Evolutionary conservation across 2,797 vertebrate species (phyloP).

Genomic region (Delichon dasypus): DNA sequence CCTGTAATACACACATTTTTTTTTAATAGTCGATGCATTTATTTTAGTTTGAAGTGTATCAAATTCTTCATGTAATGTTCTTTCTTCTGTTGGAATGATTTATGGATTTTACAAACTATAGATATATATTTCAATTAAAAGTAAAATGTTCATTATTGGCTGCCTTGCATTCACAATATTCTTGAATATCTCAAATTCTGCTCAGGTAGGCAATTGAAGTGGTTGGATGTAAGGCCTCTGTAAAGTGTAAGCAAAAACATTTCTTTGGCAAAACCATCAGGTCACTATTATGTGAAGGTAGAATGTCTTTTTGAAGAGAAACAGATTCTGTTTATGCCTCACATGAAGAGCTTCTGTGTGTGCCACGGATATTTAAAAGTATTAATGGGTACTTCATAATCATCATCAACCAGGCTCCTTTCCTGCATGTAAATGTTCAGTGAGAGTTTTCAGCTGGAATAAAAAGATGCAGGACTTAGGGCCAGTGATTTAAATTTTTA

Average conservation of each 20-base stretch:
- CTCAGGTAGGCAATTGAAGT: not conserved
- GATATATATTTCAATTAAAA: conserved; percentile 71
- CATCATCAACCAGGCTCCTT: not conserved
- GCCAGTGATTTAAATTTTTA: not conserved
- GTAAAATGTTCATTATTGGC: conserved; percentile 47
- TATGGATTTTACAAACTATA: conserved; percentile 61
- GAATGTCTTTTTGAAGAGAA: not conserved
- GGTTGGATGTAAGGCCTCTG: not conserved
- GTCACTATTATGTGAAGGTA: not conserved
- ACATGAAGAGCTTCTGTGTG: not conserved
- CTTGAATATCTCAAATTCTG: not conserved
- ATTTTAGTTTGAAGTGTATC: conserved; percentile 70
- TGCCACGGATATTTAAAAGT: not conserved
- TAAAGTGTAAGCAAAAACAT: not conserved
- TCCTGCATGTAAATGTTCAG: not conserved
- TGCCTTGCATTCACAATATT: not conserved
- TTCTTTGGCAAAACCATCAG: not conserved
- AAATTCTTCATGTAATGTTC: conserved; percentile 58
- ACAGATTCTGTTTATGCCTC: not conserved
- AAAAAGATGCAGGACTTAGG: not conserved
- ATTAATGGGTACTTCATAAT: not conserved
- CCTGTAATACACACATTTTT: conserved; percentile 72
- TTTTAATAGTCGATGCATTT: conserved; percentile 77
- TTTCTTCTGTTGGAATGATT: conserved; percentile 67
- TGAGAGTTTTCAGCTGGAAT: not conserved